phyloP scores from a whole-genome alignment of 1,140 invertebrate genomes.

The Fopius arisanus region DNA sequence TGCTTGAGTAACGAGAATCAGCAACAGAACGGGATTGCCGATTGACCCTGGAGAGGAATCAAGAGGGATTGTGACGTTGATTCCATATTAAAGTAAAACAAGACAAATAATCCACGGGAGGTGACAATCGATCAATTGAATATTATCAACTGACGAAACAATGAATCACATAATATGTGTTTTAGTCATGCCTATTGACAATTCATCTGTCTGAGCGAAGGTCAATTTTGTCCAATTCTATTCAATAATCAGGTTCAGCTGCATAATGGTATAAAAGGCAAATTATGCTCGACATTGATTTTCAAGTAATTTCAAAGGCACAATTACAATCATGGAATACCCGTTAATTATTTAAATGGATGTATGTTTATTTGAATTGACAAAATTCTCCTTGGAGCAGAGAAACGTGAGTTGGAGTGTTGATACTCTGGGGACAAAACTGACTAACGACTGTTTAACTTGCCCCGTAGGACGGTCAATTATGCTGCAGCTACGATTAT shows the following conservation, averaged over 20 bases:
- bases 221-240: constrained; percentile 19
- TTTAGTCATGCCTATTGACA: constrained; percentile 13
- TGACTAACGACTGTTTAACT: constrained; percentile 46
- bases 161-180: constrained; percentile 52
- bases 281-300: too few relatives aligned
- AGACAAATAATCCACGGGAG: background rate
- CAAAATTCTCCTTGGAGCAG: constrained; percentile 24
- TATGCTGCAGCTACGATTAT: constrained; percentile 72
- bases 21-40: background rate
- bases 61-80: background rate
- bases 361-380: background rate
- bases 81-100: background rate
- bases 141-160: constrained; percentile 41
- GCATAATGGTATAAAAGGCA: too few relatives aligned
- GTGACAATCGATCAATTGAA: background rate
- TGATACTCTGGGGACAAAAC: constrained; percentile 22
- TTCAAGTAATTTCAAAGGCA: too few relatives aligned
- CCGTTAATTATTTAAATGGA: background rate
- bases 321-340: too few relatives aligned
- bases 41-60: background rate
- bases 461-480: constrained; percentile 67
- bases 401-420: background rate
- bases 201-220: constrained; percentile 16
- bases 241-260: background rate
- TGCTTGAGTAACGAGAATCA: background rate